These are phyloP conservation scores for Cyclura pinguis DNA, from an alignment of 2,797 vertebrate genomes.

Conservation along the genomic window DNA sequence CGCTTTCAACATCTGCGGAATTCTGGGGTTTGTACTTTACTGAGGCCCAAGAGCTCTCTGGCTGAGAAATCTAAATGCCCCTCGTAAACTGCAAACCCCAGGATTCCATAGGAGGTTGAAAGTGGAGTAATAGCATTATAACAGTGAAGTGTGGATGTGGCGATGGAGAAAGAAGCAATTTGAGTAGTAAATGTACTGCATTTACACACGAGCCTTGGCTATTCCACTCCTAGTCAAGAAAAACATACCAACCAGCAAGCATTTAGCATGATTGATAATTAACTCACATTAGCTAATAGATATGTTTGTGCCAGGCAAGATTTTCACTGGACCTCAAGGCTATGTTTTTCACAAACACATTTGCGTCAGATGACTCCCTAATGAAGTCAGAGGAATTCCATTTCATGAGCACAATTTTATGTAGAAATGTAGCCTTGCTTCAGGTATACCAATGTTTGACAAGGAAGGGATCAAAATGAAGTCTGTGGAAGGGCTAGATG, in stretches of 20 bases:
- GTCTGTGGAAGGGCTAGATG: not conserved
- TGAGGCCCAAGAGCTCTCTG: too few relatives aligned
- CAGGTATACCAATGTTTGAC: not conserved
- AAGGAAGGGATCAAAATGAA: not conserved
- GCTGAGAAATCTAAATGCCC: too few relatives aligned
- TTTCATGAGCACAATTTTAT: not conserved
- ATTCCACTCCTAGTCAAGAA: not conserved
- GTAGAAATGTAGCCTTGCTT: not conserved
- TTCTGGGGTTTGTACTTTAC: too few relatives aligned
- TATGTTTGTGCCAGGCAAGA: not conserved
- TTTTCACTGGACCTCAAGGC: conserved; percentile 6
- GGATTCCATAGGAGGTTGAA: too few relatives aligned
- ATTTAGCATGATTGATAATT: conserved; percentile 24
- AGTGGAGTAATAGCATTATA: too few relatives aligned
- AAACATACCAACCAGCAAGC: not conserved
- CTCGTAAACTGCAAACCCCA: too few relatives aligned
- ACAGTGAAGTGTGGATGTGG: too few relatives aligned
- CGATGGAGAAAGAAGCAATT: not conserved
- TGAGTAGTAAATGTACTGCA: not conserved
- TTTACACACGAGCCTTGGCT: not conserved
- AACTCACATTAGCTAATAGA: conserved; percentile 29
- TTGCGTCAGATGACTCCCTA: conserved; percentile 7
- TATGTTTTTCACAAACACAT: not conserved
- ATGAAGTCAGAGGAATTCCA: not conserved
- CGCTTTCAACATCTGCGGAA: too few relatives aligned